Base-by-base conservation (phyloP, 2,888 invertebrate species). In the Willowsia nigromaculata region DNA sequence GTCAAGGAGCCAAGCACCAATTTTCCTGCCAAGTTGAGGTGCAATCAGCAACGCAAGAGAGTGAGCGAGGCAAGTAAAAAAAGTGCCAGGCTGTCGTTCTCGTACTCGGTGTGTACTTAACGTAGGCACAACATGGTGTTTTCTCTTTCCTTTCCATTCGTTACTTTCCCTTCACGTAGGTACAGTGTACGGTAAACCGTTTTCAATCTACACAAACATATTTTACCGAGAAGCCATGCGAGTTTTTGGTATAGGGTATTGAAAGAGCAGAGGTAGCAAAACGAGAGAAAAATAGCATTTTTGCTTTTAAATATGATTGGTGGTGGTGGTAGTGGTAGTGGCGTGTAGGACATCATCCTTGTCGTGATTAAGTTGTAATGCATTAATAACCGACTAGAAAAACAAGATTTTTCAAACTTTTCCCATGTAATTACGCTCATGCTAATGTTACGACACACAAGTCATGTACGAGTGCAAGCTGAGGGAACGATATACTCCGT, bases 291-390 rank as follows among this genome's bases (percentile, higher is more conserved):
- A 33, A 37, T n/a, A 37, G 13, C 37, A 3, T 68, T 68, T 68
- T 27, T n/a, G 11, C 25, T 33, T 33, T 65, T 40, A 37, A 68
- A 18, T 68, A 22, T 33, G n/a, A 68, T 22, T 18, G 0, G 33
- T n/a, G 18, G 33, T 65, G 15, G 68, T 68, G 27, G 40, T 15
- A 30, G 62, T 62, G 62, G 56, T 25, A 25, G 25, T 68, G 40
- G 33, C 37, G 68, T 68, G 68, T 33, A 68, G 15, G 68, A n/a
- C 37, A 33, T 68, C 68, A 33, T 74, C 50, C 50, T 80, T 47
- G 71, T 74, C 56, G 87, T 81, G 87, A 87, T 87, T 87, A 87
- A 87, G 87, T 81, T 87, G 87, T 87, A 87, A 87, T 87, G 87
- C 50, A 87, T 81, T 87, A 87, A 87, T 87, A 87, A 87, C 71